Evolutionary conservation across 2,888 invertebrate genomes (phyloP).

Genomic region (Cremastinae sp.): DNA sequence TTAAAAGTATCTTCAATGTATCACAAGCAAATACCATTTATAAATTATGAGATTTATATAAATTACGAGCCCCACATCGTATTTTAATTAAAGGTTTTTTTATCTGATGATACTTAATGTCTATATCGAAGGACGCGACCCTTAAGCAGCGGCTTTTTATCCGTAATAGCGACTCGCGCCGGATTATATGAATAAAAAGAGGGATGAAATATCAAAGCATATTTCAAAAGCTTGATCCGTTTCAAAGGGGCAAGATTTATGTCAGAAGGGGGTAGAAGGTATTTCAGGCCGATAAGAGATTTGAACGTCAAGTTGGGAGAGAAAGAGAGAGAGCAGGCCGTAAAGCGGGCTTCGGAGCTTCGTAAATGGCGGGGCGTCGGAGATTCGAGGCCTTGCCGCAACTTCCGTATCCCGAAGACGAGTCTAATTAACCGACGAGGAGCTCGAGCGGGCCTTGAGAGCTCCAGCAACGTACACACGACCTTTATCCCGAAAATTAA

Average conservation of each 20-base stretch:
- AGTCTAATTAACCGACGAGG: constrained; percentile 61
- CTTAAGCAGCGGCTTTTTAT: no score
- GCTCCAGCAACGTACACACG: constrained; percentile 21
- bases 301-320: constrained; percentile 42
- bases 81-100: no score
- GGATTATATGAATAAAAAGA: neutral
- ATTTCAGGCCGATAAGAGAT: constrained; percentile 36
- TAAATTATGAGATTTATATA: no score
- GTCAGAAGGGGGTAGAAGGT: constrained; percentile 14
- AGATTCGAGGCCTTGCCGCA: constrained; percentile 29
- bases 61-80: no score
- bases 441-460: constrained; percentile 19
- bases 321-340: no score
- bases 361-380: constrained; percentile 19
- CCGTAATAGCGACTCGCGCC: neutral
- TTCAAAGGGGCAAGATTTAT: constrained; percentile 38
- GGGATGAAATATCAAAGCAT: constrained; percentile 30
- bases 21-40: no score
- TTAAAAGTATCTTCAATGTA: no score
- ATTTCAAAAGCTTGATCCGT: constrained; percentile 51
- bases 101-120: no score
- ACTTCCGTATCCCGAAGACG: constrained; percentile 47
- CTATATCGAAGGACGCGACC: no score
- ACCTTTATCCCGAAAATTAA: constrained; percentile 67
- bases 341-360: constrained; percentile 36